Evolutionary conservation across 1,140 invertebrate species (phyloP).

Genomic region (Campoletis sonorensis): DNA sequence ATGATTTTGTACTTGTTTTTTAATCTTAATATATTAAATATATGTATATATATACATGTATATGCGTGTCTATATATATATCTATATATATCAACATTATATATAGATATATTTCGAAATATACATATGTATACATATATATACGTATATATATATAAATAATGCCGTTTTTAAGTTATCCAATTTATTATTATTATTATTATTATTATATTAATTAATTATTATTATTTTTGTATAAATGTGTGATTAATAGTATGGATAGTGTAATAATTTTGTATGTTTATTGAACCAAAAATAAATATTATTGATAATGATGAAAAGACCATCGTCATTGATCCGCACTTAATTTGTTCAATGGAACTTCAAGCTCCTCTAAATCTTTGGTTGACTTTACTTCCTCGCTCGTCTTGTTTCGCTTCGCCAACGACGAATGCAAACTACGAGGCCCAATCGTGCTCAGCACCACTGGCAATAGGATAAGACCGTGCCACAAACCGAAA

Average conservation of each 20-base stretch:
- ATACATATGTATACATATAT: conserved; percentile 30
- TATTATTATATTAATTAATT: conserved; percentile 58
- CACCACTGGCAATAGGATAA: conserved; percentile 85
- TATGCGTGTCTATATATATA: too few relatives aligned
- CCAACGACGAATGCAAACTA: conserved; percentile 58
- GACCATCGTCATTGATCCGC: conserved; percentile 54
- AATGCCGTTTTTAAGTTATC: conserved; percentile 69
- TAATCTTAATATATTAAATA: conserved; percentile 68
- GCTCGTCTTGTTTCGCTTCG: conserved; percentile 28
- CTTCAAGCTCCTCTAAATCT: conserved; percentile 31
- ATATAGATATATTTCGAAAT: too few relatives aligned
- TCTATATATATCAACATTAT: too few relatives aligned
- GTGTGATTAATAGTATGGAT: conserved; percentile 76
- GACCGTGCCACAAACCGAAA: conserved; percentile 87
- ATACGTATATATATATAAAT: conserved; percentile 61
- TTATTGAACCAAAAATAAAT: conserved; percentile 78
- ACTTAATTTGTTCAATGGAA: conserved; percentile 50
- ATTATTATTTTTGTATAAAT: conserved; percentile 76
- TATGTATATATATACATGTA: conserved; percentile 29
- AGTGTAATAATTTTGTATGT: conserved; percentile 78
- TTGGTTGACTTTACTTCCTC: conserved; percentile 42
- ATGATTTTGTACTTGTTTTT: conserved; percentile 74
- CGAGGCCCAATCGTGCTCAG: conserved; percentile 84
- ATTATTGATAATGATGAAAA: conserved; percentile 73
- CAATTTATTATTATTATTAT: too few relatives aligned